Base-by-base conservation (phyloP, 2,888 invertebrate species). In the Drosophila paramelanica region DNA sequence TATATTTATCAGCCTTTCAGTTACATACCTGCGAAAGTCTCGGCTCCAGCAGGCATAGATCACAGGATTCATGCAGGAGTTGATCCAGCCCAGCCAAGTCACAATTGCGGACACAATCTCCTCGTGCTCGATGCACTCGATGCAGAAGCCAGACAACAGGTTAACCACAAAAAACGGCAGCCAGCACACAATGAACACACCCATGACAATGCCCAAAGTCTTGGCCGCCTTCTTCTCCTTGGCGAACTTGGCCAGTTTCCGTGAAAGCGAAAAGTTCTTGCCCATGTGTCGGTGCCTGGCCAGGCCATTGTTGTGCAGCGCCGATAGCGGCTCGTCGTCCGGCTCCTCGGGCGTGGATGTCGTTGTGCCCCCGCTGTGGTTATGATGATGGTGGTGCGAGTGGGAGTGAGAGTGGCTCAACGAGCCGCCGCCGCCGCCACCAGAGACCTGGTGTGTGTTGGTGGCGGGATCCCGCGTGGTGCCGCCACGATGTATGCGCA, bases 1-100 rank as follows among this genome's bases (percentile, higher is more conserved):
- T 23, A 23, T 23, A 23, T 3, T 38, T 13, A 1, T 2, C 10
- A 2, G 25, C 17, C 7, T 17, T 17, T 17, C 17, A 3, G 33
- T 0, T 3, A 77, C 94, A 94, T 91, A 97, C 97, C 97, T 96
- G 93, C 97, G 94, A 92, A 99, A 99, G 93, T 99, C 99, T 90
- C 97, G 94, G 93, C 98, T 98, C 96, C 98, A 98, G 91, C 98
- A 98, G n/a, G 98, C 98, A 92, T 99, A 99, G 91, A 99, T 99
- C 79, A 98, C 97, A 0, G 98, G 98, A 93, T 98, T 98, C 98
- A 98, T 98, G 70, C 97, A 96, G 49, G 97, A 97, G 93, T 98
- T 98, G 92, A 98, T 97, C 98, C 98, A 98, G 56, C 98, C 98
- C 43, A 98, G 94, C 98, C 98, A 98, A 78, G 97, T 97, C 67